Percentiles rank a stretch among this genome's conserved stretches.
These are phyloP conservation scores for Strigamia crassipes DNA, from an alignment of 2,888 invertebrate species.

Conservation along the genomic window DNA sequence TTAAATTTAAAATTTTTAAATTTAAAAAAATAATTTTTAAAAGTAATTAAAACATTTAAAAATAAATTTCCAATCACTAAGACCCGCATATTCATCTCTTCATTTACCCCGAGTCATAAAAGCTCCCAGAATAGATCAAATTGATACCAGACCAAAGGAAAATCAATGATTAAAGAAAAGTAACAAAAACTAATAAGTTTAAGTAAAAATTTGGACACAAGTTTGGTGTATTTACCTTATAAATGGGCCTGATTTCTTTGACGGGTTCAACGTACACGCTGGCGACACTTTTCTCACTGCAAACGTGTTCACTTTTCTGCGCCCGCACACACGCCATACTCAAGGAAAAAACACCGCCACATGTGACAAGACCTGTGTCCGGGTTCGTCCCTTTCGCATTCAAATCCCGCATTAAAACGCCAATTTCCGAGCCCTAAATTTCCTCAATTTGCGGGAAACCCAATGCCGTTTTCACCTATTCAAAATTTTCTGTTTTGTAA, in stretches of 20 bases:
- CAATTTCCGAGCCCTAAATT: not conserved
- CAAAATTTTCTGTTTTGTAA: not conserved
- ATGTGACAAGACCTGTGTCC: slow-evolving; percentile 23
- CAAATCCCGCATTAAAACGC: slow-evolving; percentile 8
- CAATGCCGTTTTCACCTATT: not conserved
- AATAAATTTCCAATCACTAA: too few species aligned
- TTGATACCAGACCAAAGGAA: not conserved
- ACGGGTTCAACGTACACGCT: not conserved
- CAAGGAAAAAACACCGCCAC: slow-evolving; percentile 20
- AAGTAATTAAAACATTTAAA: too few species aligned
- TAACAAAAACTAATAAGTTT: not conserved
- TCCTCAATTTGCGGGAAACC: not conserved
- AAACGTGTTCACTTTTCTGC: slow-evolving; percentile 6
- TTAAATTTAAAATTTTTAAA: too few species aligned
- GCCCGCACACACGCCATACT: slow-evolving; percentile 15
- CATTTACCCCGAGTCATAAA: not conserved
- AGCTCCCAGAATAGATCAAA: not conserved
- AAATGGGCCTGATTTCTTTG: slow-evolving; percentile 15
- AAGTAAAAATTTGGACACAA: not conserved
- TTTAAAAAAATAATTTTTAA: too few species aligned
- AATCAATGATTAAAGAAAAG: not conserved
- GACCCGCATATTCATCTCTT: not conserved
- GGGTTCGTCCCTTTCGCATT: slow-evolving; percentile 5
- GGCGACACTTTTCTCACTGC: not conserved
- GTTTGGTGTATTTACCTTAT: not conserved